Base-by-base conservation (phyloP, 2,888 invertebrate genomes). In the Cerastis rubricosa region DNA sequence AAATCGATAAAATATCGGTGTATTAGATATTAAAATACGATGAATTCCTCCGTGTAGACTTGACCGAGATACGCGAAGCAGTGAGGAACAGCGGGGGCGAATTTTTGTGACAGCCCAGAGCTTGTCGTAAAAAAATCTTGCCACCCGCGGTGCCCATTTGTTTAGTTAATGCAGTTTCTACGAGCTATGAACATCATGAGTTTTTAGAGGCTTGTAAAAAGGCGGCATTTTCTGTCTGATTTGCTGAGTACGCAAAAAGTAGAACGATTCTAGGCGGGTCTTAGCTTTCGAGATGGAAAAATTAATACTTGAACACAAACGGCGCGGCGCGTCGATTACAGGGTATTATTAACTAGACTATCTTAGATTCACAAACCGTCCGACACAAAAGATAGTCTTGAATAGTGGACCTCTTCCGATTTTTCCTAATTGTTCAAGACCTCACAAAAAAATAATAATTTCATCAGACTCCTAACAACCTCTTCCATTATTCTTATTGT, bases 21-120 rank as follows among this genome's bases (percentile, higher is more conserved):
- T 71, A 6, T 82, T 81, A 40, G 64, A 67, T 74, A 79, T 79
- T 83, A 65, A 76, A 68, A 83, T 74, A 54, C 71, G 65, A 67
- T 66, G 61, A 63, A 78, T 85, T 84, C 74, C 61, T 71, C 65
- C 45, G 75, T 71, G 67, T 71, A 64, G 76, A 57, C 66, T 75
- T 66, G 73, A 63, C 77, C 72, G 72, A 83, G 86, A 84, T 84
- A 89, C 87, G 90, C 90, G 91, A 93, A 93, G 92, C 92, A 91
- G 90, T 87, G 78, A 73, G 61, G 69, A 85, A 80, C 93, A 91
- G 91, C 92, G 88, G 93, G 93, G 89, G 91, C 76, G 80, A 84
- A 88, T 87, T 88, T 91, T 88, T 89, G 89, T 88, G 90, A 89
- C 89, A 85, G 83, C 86, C 81, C 81, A 76, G 83, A 81, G 76